These are phyloP conservation scores for Diaperis boleti DNA, from an alignment of 2,888 invertebrate genomes.

Conservation along the genomic window DNA sequence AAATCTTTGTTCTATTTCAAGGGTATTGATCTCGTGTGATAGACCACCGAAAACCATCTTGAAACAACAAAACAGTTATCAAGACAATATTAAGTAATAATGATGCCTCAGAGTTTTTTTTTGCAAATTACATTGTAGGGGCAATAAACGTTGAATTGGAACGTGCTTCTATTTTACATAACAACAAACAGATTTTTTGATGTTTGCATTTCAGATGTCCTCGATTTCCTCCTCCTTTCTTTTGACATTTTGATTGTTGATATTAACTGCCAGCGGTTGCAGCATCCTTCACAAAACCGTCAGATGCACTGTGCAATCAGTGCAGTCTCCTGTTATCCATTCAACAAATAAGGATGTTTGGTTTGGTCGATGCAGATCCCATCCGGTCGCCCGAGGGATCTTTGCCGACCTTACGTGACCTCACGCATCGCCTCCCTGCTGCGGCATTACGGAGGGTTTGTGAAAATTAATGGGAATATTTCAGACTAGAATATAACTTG, in stretches of 20 bases:
- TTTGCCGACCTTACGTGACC: slow-evolving; percentile 44
- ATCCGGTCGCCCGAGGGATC: slow-evolving; percentile 6
- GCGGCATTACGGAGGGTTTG: slow-evolving; percentile 11
- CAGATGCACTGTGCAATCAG: slow-evolving; percentile 18
- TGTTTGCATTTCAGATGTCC: no score
- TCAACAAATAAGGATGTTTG: slow-evolving; percentile 11
- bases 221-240: background rate
- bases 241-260: background rate
- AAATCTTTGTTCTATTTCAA: no score
- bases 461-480: no score
- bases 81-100: no score
- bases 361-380: background rate
- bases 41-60: no score
- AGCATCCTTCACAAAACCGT: background rate
- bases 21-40: no score
- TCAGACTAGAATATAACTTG: no score
- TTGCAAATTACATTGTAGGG: no score
- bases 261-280: background rate
- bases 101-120: no score
- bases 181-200: no score
- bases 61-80: no score
- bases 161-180: background rate
- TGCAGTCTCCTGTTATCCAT: slow-evolving; percentile 20
- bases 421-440: slow-evolving; percentile 43
- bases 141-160: no score